Conservation (phyloP, 2,113 vertebrate species). For the Ammodytes dubius region DNA sequence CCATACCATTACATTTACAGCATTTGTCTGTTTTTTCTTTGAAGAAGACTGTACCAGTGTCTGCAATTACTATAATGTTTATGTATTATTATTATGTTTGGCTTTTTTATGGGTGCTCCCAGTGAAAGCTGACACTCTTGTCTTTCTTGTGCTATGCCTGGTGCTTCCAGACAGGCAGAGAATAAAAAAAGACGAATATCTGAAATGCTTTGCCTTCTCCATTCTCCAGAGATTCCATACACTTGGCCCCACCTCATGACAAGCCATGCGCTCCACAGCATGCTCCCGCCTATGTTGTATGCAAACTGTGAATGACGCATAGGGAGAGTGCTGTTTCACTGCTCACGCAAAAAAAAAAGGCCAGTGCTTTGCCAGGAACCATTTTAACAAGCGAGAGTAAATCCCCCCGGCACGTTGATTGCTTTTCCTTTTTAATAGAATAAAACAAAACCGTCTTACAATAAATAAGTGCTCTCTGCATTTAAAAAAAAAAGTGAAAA, state of each 20-base stretch:
- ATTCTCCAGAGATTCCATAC: slow-evolving; percentile 51
- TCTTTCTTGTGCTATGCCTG: slow-evolving; percentile 32
- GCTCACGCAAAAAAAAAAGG: slow-evolving; percentile 56
- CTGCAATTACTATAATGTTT: slow-evolving; percentile 50
- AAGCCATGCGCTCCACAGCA: slow-evolving; percentile 50
- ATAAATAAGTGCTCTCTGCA: slow-evolving; percentile 3
- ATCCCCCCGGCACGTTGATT: slow-evolving; percentile 49
- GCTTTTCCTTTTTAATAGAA: slow-evolving; percentile 22
- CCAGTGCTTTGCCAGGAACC: slow-evolving; percentile 53
- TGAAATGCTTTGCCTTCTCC: slow-evolving; percentile 22
- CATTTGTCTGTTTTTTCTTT: not conserved
- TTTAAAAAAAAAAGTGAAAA: not conserved
- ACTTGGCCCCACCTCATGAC: slow-evolving; percentile 62
- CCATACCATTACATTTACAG: not conserved
- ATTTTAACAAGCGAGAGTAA: slow-evolving; percentile 44
- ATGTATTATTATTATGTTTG: slow-evolving; percentile 41
- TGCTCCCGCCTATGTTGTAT: slow-evolving; percentile 67
- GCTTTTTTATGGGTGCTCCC: not conserved
- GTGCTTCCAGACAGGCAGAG: slow-evolving; percentile 48
- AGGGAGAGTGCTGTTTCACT: slow-evolving; percentile 53
- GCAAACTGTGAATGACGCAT: slow-evolving; percentile 76
- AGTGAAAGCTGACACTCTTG: slow-evolving; percentile 47
- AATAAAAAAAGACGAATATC: not conserved
- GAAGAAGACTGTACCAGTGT: not conserved
- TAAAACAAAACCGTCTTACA: slow-evolving; percentile 1